Conservation (phyloP, 2,113 vertebrate genomes). For the Sterna hirundo region DNA sequence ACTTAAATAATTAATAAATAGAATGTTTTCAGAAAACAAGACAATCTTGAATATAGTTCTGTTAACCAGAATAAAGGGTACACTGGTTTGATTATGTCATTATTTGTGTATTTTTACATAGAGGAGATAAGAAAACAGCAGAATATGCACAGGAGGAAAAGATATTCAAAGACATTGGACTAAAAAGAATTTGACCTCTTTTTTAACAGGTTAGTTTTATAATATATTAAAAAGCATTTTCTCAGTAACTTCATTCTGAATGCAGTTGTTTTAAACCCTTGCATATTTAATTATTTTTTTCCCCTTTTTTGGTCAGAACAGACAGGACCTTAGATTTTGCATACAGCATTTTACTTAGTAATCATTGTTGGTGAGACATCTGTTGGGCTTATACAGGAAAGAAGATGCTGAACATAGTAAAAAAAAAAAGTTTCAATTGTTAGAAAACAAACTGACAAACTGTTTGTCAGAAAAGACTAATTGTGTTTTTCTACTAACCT, state of each 20-base stretch:
- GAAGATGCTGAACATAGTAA: background rate
- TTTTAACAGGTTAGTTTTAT: background rate
- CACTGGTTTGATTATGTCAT: background rate
- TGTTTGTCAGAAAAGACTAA: background rate
- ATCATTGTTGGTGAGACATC: background rate
- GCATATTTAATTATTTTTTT: background rate
- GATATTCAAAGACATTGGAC: background rate
- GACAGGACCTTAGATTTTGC: background rate
- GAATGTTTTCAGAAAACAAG: background rate
- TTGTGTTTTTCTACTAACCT: background rate
- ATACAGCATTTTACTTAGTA: background rate
- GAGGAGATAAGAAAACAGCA: background rate
- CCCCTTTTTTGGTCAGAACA: background rate
- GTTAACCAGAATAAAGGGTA: background rate
- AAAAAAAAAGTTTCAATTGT: background rate
- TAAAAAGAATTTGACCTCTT: fast-evolving
- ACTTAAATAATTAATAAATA: background rate
- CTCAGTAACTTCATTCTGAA: background rate
- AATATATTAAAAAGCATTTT: background rate
- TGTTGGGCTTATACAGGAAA: background rate
- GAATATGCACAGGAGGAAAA: background rate
- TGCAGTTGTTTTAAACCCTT: background rate
- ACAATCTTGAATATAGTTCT: background rate
- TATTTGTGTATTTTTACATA: background rate
- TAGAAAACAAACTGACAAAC: background rate